Base-by-base conservation (phyloP, 1,140 invertebrate genomes). In the Gryon sp. region DNA sequence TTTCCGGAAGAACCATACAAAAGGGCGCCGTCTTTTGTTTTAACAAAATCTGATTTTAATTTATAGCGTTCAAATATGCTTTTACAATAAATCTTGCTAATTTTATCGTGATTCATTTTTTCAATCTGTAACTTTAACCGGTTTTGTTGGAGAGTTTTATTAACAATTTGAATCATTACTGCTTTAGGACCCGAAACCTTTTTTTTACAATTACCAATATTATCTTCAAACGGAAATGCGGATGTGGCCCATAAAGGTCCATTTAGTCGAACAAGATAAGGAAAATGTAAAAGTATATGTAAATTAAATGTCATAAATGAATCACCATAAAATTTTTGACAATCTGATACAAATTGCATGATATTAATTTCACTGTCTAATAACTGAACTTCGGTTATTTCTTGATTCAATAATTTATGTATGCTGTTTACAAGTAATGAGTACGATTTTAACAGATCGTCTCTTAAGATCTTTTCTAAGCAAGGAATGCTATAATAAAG, bases 251-350 rank as follows among this genome's bases (percentile, higher is more conserved):
- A 60, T 16, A 46, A 36, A 11, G 43, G 50, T 4, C 40, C 48
- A 57, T 36, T 53, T 2, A 22, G 22, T n/a, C 19, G 11, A 2
- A 55, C 52, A 18, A 12, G 38, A 11, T 28, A 4, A 9, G 30
- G 2, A 5, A 70, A 4, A 19, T 79, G 65, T n/a, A 62, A 18
- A 1, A 66, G 2, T n/a, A 28, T 24, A 50, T 79, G 65, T 0
- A 75, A 15, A 59, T 79, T 76, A 14, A 59, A 75, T 4, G 63
- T 70, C 66, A 79, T 70, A 16, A 36, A 59, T 15, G 12, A 4
- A 22, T 53, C 53, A 16, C 59, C 45, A 14, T 65, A 70, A 7
- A 40, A 34, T 46, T 65, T 6, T 66, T 76, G 16, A 41, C 26
- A 57, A n/a, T 60, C 43, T 4, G 7, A 41, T 22, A 65, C 50